Percentiles rank a stretch among this genome's conserved stretches.
Evolutionary conservation across 2,113 vertebrate species (phyloP).

Genomic region (Rhea americana): DNA sequence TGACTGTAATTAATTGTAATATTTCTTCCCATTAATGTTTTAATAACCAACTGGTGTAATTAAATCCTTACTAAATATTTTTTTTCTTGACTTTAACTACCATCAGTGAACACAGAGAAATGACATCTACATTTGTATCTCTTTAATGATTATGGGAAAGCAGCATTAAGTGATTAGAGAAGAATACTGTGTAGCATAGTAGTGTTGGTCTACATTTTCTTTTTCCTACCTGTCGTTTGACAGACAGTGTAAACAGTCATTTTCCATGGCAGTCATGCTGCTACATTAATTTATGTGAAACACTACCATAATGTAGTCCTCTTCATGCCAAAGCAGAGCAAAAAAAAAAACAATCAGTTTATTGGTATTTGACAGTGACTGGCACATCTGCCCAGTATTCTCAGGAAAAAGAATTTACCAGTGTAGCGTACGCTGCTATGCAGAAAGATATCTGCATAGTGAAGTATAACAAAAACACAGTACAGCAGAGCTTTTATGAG

Average conservation of each 20-base stretch:
- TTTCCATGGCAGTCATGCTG: neutral
- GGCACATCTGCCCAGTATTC: neutral
- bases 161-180: neutral
- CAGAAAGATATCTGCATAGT: neutral
- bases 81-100: neutral
- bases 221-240: neutral
- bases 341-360: neutral
- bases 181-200: neutral
- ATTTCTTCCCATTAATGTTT: neutral
- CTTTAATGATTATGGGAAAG: neutral
- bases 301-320: neutral
- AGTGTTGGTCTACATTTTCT: neutral
- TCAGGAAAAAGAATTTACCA: neutral
- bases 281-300: neutral
- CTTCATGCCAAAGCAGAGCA: neutral
- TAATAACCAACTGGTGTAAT: neutral
- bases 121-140: neutral
- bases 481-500: neutral
- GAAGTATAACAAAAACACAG: neutral
- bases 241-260: neutral
- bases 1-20: neutral
- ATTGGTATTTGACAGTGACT: neutral
- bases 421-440: neutral
- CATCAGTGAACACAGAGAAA: neutral
- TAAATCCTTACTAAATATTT: slow-evolving; percentile 11